Conservation (phyloP, 2,113 vertebrate genomes). For the Sciurus niger region DNA sequence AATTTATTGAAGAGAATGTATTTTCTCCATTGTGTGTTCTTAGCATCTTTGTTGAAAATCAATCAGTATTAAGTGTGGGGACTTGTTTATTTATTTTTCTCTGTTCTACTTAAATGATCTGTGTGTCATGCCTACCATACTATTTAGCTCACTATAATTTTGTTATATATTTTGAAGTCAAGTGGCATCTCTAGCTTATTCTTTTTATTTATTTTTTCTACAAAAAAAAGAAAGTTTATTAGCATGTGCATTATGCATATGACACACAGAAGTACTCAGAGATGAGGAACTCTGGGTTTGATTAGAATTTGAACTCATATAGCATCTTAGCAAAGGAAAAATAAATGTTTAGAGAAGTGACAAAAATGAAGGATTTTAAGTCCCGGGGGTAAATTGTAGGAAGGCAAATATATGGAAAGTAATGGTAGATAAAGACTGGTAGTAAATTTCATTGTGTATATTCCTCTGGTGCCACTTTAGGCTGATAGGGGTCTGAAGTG, state of each 20-base stretch:
- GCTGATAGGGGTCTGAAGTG: neutral
- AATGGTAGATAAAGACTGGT: neutral
- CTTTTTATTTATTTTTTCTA: neutral
- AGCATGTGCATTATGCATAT: too few relatives aligned
- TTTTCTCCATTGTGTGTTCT: neutral
- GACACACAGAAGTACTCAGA: neutral
- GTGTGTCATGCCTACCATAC: neutral
- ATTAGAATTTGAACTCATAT: neutral
- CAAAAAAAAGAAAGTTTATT: neutral
- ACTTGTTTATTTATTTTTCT: neutral
- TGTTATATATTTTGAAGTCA: neutral
- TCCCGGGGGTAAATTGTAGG: neutral
- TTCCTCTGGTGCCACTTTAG: neutral
- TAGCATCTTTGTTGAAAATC: neutral
- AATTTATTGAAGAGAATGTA: neutral
- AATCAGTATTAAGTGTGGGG: neutral
- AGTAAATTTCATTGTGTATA: rapidly evolving
- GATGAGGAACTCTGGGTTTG: neutral
- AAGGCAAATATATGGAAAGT: neutral
- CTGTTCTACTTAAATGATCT: neutral
- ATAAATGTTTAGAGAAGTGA: neutral
- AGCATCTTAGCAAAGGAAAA: neutral
- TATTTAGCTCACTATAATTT: neutral
- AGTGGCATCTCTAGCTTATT: neutral
- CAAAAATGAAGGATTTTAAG: neutral